phyloP scores from a whole-genome alignment of 2,888 invertebrate species.

The Aspidiotus rigidus region DNA sequence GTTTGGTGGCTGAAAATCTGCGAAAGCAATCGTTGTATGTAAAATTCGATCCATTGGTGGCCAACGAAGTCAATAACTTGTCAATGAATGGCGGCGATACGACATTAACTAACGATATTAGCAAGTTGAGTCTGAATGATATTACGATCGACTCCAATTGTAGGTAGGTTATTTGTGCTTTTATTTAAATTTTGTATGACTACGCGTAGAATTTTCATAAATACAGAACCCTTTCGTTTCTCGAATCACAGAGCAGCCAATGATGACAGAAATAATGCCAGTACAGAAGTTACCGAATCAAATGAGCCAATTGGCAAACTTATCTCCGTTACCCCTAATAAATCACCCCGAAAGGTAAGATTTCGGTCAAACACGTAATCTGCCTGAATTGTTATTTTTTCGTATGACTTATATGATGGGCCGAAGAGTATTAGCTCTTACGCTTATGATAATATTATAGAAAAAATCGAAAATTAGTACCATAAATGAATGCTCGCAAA shows the following conservation, averaged over 20 bases:
- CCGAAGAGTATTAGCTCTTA: too few relatives aligned
- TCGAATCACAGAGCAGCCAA: background rate
- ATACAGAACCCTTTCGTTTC: background rate
- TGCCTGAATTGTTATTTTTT: too few relatives aligned
- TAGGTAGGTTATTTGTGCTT: background rate
- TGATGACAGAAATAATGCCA: background rate
- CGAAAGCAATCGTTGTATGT: slow-evolving; percentile 30
- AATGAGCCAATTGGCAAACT: slow-evolving; percentile 19
- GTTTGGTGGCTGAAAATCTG: slow-evolving; percentile 25
- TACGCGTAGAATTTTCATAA: background rate
- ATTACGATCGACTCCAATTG: background rate
- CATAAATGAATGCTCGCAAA: too few relatives aligned
- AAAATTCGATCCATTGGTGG: slow-evolving; percentile 26
- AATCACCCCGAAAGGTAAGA: slow-evolving; percentile 21
- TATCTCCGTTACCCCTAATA: slow-evolving; percentile 25
- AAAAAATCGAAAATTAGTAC: too few relatives aligned
- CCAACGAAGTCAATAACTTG: slow-evolving; percentile 1
- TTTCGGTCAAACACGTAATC: too few relatives aligned
- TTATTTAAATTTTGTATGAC: background rate
- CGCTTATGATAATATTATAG: too few relatives aligned
- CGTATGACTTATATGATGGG: too few relatives aligned
- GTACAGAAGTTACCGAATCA: slow-evolving; percentile 14
- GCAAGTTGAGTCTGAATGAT: slow-evolving; percentile 12
- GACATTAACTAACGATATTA: too few relatives aligned
- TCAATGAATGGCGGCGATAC: slow-evolving; percentile 1